Evolutionary conservation across 2,888 invertebrate species (phyloP), one percentile per base, ranked within the genome.

Genomic region (Drosophila heteroneura): DNA sequence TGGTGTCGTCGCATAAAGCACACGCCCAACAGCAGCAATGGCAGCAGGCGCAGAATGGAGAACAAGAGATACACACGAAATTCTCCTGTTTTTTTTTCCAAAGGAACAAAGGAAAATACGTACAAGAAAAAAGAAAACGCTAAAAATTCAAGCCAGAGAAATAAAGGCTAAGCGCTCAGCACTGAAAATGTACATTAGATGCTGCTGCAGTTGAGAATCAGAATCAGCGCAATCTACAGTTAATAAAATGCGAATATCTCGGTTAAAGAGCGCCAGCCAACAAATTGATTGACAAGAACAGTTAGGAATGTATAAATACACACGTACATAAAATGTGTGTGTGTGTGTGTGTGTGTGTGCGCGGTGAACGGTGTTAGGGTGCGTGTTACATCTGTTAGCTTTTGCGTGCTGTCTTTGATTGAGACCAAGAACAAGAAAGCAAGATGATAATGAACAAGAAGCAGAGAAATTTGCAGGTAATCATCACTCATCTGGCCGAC

Each of bases 11-110:
- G 59, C 57, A 57, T 62, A 67, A 63, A 74, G 72, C 41, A 77
- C 68, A 78, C 74, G 78, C 77, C 73, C 77, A 62, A 47, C 65
- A 49, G 53, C 65, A 47, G 44, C 39, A 57, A 47, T 26, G 47
- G 63, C 62, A 49, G 56, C 64, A 65, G 57, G 14, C 19, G 53
- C 47, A 53, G 54, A 33, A 53, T 41, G 47, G 39, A 56, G 56
- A 49, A 47, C 69, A 83, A 73, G 57, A 85, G 81, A 85, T 87
- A 85, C 85, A 85, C 62, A 87, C 85, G 30, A 44, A 67, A 70
- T 76, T 75, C 72, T 70, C 35, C 69, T 73, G 74, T 66, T 74
- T 66, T 66, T 57, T 69, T 53, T n/a, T 32, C 41, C 19, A 39
- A 62, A 59, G 61, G 72, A 83, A 84, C 86, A 85, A 84, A 81